These are phyloP conservation scores for Felis catus DNA, from an alignment of 2,113 vertebrate species.

Conservation along the genomic window F.catus_Fca126_mat1.0 CM031426.1:35568001-35568500, in stretches of 20 bases:
- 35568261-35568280: background rate
- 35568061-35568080: background rate
- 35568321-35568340: background rate
- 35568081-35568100: background rate
- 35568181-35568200: background rate
- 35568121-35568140: background rate
- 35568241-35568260: background rate
- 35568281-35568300: background rate
- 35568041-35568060: background rate
- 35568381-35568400: background rate
- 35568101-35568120: background rate
- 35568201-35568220: background rate
- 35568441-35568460: too few species aligned
- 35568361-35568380: background rate
- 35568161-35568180: background rate
- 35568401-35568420: too few species aligned
- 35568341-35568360: background rate
- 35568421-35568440: too few species aligned
- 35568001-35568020: too few species aligned
- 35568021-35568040: too few species aligned
- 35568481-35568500: too few species aligned
- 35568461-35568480: too few species aligned
- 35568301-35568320: background rate
- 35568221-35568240: slow-evolving; percentile 20
- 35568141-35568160: background rate